These are phyloP conservation scores for Cheilosia scutellata DNA, from an alignment of 2,888 invertebrate species.

Conservation along the genomic window DNA sequence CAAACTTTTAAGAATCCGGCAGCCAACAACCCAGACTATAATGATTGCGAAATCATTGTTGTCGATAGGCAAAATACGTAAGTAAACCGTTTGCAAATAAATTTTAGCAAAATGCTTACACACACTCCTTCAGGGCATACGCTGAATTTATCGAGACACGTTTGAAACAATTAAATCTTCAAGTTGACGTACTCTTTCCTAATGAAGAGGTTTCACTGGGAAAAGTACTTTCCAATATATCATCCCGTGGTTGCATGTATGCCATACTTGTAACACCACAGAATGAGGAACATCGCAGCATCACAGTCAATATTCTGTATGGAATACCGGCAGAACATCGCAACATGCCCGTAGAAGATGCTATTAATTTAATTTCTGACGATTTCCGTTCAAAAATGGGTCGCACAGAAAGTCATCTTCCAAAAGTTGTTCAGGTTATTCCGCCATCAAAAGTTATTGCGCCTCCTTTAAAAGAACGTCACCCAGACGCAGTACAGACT, in stretches of 20 bases:
- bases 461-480: constrained; percentile 84
- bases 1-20: constrained; percentile 76
- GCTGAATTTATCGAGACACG: constrained; percentile 94
- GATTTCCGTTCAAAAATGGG: constrained; percentile 88
- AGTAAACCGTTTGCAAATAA: constrained; percentile 81
- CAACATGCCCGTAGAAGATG: constrained; percentile 98
- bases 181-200: constrained; percentile 95
- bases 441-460: constrained; percentile 85
- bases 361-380: constrained; percentile 90
- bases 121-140: constrained; percentile 85
- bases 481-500: constrained; percentile 88
- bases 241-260: constrained; percentile 94
- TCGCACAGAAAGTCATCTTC: constrained; percentile 77
- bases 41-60: constrained; percentile 96
- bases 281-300: constrained; percentile 93
- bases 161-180: constrained; percentile 90
- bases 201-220: constrained; percentile 94
- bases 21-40: constrained; percentile 86
- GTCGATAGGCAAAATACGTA: constrained; percentile 92
- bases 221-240: constrained; percentile 93
- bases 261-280: constrained; percentile 94
- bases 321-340: constrained; percentile 96
- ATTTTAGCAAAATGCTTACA: constrained; percentile 6
- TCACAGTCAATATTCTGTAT: constrained; percentile 95
- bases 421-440: constrained; percentile 77